A percentile compares a stretch with the other conserved stretches of the same genome.
Conservation (phyloP, 2,888 invertebrate species). For the Malacosoma neustria region DNA sequence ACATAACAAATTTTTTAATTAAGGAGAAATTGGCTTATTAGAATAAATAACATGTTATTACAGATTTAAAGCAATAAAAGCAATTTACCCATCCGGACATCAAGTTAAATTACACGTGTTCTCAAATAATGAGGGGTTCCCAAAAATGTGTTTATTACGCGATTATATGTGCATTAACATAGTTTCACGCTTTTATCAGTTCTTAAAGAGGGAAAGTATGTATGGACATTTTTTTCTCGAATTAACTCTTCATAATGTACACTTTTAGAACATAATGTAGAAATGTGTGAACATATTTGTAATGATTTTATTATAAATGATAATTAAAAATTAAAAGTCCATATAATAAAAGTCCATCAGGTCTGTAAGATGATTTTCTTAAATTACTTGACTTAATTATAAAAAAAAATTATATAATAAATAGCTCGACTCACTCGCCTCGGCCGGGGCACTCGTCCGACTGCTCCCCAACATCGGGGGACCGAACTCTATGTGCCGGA, state of each 20-base stretch:
- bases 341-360: too few relatives aligned
- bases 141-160: conserved; percentile 18
- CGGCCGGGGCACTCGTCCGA: too few relatives aligned
- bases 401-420: too few relatives aligned
- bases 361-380: too few relatives aligned
- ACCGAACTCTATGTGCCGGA: too few relatives aligned
- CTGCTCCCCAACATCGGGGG: too few relatives aligned
- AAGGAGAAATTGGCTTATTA: neutral
- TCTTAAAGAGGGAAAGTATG: conserved; percentile 26
- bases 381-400: too few relatives aligned
- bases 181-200: conserved; percentile 21
- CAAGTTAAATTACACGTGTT: conserved; percentile 16
- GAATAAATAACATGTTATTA: conserved; percentile 9
- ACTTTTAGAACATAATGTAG: neutral
- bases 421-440: too few relatives aligned
- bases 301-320: too few relatives aligned
- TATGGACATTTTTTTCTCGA: neutral
- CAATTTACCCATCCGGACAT: conserved; percentile 7
- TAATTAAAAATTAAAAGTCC: too few relatives aligned
- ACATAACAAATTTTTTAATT: neutral
- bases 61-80: conserved; percentile 11
- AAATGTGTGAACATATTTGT: too few relatives aligned
- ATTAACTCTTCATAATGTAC: neutral
- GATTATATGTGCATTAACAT: conserved; percentile 36
- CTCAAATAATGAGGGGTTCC: conserved; percentile 18